Base-by-base conservation (phyloP, 1,140 invertebrate species). In the Zaprionus ornatus region DNA sequence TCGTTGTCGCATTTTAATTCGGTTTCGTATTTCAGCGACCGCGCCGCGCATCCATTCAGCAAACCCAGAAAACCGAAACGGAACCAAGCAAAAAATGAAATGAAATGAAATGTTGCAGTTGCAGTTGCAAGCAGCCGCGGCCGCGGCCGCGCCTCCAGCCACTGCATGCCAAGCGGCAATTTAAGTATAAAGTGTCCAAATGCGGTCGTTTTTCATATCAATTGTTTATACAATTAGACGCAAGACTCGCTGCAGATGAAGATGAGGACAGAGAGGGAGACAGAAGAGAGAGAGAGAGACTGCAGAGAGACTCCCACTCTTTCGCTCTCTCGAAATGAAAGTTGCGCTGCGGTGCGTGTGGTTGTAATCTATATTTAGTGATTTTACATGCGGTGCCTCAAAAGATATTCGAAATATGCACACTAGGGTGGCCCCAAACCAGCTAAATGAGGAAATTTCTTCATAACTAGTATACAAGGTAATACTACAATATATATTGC, bases 321-420 rank as follows among this genome's bases (percentile, higher is more conserved):
- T 37, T n/a, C 17, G 48, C 27, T 54, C 29, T 29, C 9, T 64
- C 12, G 57, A 84, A 88, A 90, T 88, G 84, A 88, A 88, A 88
- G 84, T 88, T 88, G 79, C 66, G 66, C 52, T 79, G 73, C 77
- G 73, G 78, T 73, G 75, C 82, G 82, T 82, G 84, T 81, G 84
- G 84, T 74, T 90, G 85, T 90, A 90, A 90, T 90, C 85, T 90
- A 90, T 90, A 90, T 90, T 90, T 90, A 90, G 85, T 90, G 85
- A 90, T 84, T 90, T 90, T 90, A 90, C 85, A 90, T 90, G 85
- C 85, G 85, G 85, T 90, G 76, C 74, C 84, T 79, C 68, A 79
- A 88, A 77, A 84, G 85, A 84, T 88, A 90, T 88, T 88, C 74
- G 70, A 87, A 88, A 80, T 79, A 88, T 87, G 84, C 50, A 50